Evolutionary conservation across 37 sponge, comb jelly and placozoan genomes (phyloP), one percentile per base, ranked within the genome.

Genomic region (Bolinopsis microptera): DNA sequence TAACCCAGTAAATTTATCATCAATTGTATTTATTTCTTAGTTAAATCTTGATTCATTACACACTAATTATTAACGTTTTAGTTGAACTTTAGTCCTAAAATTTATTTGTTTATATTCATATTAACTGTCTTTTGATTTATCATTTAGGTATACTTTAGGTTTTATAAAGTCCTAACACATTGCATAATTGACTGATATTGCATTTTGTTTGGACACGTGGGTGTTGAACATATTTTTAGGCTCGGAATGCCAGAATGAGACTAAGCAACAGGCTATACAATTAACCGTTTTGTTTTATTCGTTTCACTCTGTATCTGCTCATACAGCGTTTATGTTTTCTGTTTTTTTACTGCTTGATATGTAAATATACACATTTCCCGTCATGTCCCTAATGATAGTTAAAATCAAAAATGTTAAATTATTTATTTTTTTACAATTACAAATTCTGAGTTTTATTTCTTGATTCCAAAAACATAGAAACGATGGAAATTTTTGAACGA

Each of bases 391-490:
- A 48, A 70, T 70, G 5, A 26, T 28, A 70, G 30, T 70, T 22
- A 70, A 8, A 70, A 70, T 70, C 30, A 70, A 70, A 9, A 70
- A 70, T 70, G 74, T 70, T 70, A 70, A 70, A 70, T 70, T 70
- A 70, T 70, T 70, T 26, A 70, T 70, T 70, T 70, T 70, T 70
- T 48, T 48, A 48, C 61, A 48, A 48, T 48, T 48, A 48, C 61
- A 48, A 48, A 13, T 48, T 48, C 13, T 48, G 61, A 18, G 61
- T 18, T 48, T 48, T 48, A 48, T 48, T 48, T 48, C 9, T 48
- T 48, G 13, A 18, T 48, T 48, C 13, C 9, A 48, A 48, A 48
- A 13, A 48, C n/a, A n/a, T n/a, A n/a, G n/a, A n/a, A n/a, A n/a
- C n/a, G n/a, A n/a, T n/a, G n/a, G n/a, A n/a, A n/a, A n/a, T n/a